These are phyloP conservation scores for Desmophyllum pertusum DNA, from an alignment of 92 coral and sea anemone species.

Conservation along the genomic window DNA sequence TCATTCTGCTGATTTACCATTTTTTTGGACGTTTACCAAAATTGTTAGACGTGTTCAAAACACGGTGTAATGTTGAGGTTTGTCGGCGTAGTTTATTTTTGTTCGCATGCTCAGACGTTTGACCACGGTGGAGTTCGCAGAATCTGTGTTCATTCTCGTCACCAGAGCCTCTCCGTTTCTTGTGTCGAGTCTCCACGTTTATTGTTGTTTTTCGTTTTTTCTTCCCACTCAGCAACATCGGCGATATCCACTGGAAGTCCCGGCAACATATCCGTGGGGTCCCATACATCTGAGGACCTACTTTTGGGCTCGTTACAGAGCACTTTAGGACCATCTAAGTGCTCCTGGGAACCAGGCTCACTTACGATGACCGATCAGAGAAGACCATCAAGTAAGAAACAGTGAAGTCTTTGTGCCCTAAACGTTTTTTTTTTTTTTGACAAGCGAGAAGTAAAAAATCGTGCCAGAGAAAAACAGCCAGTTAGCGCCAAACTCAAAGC, in stretches of 20 bases:
- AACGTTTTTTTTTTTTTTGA: too few relatives aligned
- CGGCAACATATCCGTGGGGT: constrained; percentile 36
- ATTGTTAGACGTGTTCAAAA: too few relatives aligned
- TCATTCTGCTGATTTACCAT: too few relatives aligned
- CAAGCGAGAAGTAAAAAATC: too few relatives aligned
- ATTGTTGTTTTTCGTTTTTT: not conserved
- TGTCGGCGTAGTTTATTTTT: too few relatives aligned
- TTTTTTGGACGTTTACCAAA: too few relatives aligned
- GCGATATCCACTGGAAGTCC: constrained; percentile 31
- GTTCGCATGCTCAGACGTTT: too few relatives aligned
- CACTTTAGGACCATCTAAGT: constrained; percentile 53
- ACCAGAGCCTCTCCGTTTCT: not conserved
- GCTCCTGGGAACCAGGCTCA: constrained; percentile 56
- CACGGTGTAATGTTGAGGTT: too few relatives aligned
- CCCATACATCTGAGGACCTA: constrained; percentile 69
- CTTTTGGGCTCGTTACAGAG: constrained; percentile 77
- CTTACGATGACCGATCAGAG: constrained; percentile 37
- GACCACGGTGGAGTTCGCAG: too few relatives aligned
- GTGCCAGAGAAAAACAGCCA: too few relatives aligned
- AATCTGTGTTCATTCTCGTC: not conserved
- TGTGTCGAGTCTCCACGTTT: not conserved
- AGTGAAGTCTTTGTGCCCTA: not conserved
- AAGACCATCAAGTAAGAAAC: constrained; percentile 65
- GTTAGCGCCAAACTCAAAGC: too few relatives aligned
- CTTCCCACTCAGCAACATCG: not conserved